Base-by-base conservation (phyloP, 1,140 invertebrate species). In the Pachypeltis micranthus region DNA sequence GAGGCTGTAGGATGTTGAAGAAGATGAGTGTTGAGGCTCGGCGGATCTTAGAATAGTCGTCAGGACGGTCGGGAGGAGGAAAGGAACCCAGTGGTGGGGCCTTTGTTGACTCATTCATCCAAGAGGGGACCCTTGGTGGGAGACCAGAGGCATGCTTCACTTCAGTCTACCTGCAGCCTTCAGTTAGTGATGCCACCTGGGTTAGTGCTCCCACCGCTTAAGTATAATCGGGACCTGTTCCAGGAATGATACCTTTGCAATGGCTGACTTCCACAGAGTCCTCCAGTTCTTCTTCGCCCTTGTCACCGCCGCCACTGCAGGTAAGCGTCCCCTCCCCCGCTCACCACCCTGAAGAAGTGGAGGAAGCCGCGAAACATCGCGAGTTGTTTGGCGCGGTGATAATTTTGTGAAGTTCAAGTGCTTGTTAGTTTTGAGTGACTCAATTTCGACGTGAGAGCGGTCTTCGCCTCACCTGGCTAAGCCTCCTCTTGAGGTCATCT, bases 91-190 rank as follows among this genome's bases (percentile, higher is more conserved):
- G 47, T 51, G 47, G 47, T 51, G 47, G 47, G 47, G 47, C 47
- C 47, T 51, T 51, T 51, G 47, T 51, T 51, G 47, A 51, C 47
- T 51, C 47, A 51, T 51, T 51, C 47, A 51, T 51, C 47, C 7
- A 51, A 51, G 47, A 21, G 47, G 19, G 23, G 10, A 10, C 47
- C 19, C 7, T 51, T 51, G 47, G 47, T 51, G 47, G 47, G 47
- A 51, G 47, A 51, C 10, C 23, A 21, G 19, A 51, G 4, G 10
- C 10, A n/a, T n/a, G n/a, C n/a, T n/a, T n/a, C n/a, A n/a, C 47
- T 51, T 51, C 47, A 51, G 47, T 51, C 47, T 51, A 51, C 47
- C 47, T 51, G 47, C 47, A 21, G 47, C 47, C 47, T 51, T 51
- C 31, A 4, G 47, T 21, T 21, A 51, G 47, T 10, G 7, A 51